Percentiles rank a stretch among this genome's conserved stretches.
These are phyloP conservation scores for Pegoplata infirma DNA, from an alignment of 2,888 invertebrate genomes.

Conservation along the genomic window DNA sequence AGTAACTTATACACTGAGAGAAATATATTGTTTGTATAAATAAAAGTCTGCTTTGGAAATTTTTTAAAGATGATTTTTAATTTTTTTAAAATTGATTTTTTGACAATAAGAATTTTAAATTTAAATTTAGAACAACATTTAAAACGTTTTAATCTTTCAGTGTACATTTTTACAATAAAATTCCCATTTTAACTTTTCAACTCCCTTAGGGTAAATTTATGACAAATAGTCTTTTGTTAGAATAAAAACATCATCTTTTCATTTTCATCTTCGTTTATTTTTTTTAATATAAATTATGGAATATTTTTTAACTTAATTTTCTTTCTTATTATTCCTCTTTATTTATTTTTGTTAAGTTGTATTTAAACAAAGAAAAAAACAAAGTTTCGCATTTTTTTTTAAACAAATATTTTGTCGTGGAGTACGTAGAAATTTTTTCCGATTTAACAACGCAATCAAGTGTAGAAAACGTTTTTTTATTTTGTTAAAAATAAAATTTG, in stretches of 20 bases:
- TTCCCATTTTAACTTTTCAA: slow-evolving; percentile 20
- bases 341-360: background rate
- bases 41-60: too few species aligned
- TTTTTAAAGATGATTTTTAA: too few species aligned
- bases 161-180: background rate
- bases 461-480: slow-evolving; percentile 39
- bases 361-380: background rate
- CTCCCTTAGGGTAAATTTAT: background rate
- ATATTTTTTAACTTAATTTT: background rate
- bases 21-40: too few species aligned
- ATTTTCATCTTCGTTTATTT: background rate
- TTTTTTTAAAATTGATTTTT: too few species aligned
- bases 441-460: slow-evolving; percentile 2
- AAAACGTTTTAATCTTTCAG: background rate
- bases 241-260: background rate
- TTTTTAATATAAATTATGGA: background rate
- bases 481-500: background rate
- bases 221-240: slow-evolving; percentile 32
- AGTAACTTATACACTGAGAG: too few species aligned
- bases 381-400: background rate
- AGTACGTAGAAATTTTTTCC: background rate
- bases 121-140: too few species aligned
- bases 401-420: background rate
- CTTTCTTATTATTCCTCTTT: too few species aligned
- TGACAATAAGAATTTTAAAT: too few species aligned